These are phyloP conservation scores for Cyclopterus lumpus DNA, from an alignment of 2,797 vertebrate genomes.

Conservation along the genomic window DNA sequence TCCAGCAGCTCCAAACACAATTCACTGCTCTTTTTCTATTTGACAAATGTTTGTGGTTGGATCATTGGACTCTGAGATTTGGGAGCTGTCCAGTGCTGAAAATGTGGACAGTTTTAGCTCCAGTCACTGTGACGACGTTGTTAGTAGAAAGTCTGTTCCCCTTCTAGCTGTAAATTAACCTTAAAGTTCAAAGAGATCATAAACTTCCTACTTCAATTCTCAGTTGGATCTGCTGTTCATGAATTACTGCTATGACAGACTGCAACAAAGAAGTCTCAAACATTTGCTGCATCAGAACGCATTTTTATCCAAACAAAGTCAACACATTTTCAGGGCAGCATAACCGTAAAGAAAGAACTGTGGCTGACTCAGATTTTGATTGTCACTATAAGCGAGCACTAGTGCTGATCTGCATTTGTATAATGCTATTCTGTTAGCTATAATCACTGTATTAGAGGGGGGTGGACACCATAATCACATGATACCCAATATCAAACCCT, in stretches of 20 bases:
- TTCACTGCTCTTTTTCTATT: constrained; percentile 18
- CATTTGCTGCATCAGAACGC: constrained; percentile 14
- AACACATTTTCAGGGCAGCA: constrained; percentile 38
- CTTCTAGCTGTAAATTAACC: constrained; percentile 34
- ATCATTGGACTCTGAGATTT: constrained; percentile 33
- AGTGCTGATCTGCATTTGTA: constrained; percentile 72
- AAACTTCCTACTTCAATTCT: constrained; percentile 39
- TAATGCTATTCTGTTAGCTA: constrained; percentile 62
- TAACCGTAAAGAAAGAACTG: constrained; percentile 31
- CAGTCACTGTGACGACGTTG: constrained; percentile 44
- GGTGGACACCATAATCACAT: constrained; percentile 54
- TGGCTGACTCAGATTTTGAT: constrained; percentile 51
- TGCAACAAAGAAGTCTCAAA: constrained; percentile 5
- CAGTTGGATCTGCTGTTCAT: constrained; percentile 20
- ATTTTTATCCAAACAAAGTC: constrained; percentile 31
- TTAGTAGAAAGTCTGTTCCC: constrained; percentile 39
- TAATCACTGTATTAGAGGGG: constrained; percentile 54
- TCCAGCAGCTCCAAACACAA: constrained; percentile 36
- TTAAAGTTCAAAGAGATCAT: constrained; percentile 56
- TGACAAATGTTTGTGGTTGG: constrained; percentile 24
- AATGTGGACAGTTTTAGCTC: constrained; percentile 40
- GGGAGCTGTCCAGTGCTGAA: constrained; percentile 83
- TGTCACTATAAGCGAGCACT: constrained; percentile 29
- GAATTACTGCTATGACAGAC: constrained; percentile 18
- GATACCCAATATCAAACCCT: constrained; percentile 38